Conservation (phyloP, 2,888 invertebrate genomes). For the Tineola bisselliella region DNA sequence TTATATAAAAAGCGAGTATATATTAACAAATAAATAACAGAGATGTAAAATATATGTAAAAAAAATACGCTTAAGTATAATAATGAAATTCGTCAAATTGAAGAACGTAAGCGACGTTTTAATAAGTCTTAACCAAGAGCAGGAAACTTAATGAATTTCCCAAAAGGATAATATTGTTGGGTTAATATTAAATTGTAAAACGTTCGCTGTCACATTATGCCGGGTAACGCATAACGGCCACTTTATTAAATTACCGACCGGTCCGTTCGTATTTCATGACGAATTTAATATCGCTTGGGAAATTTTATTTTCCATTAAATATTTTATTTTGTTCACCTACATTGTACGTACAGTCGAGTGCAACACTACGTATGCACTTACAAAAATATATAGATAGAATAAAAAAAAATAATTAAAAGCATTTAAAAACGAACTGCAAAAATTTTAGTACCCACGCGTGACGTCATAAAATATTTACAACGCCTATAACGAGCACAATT, state of each 20-base stretch:
- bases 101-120: not conserved
- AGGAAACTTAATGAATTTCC: not conserved
- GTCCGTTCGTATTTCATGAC: not conserved
- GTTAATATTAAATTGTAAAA: constrained; percentile 8
- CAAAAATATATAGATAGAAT: too few species aligned
- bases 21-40: too few species aligned
- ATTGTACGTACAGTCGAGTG: too few species aligned
- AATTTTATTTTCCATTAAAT: not conserved
- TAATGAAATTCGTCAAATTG: not conserved
- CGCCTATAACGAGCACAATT: too few species aligned
- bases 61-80: too few species aligned
- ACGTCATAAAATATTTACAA: too few species aligned
- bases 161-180: not conserved
- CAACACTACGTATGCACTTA: too few species aligned
- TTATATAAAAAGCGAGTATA: too few species aligned
- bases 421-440: too few species aligned
- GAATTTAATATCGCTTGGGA: constrained; percentile 11
- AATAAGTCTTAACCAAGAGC: not conserved
- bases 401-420: too few species aligned
- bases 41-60: too few species aligned
- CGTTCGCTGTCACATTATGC: constrained; percentile 6
- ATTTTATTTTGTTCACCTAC: not conserved
- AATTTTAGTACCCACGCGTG: too few species aligned
- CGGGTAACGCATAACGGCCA: constrained; percentile 3
- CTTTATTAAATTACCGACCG: constrained; percentile 1